Evolutionary conservation across 2,888 invertebrate genomes (phyloP).

Genomic region (Xestoiulus laeticollis): DNA sequence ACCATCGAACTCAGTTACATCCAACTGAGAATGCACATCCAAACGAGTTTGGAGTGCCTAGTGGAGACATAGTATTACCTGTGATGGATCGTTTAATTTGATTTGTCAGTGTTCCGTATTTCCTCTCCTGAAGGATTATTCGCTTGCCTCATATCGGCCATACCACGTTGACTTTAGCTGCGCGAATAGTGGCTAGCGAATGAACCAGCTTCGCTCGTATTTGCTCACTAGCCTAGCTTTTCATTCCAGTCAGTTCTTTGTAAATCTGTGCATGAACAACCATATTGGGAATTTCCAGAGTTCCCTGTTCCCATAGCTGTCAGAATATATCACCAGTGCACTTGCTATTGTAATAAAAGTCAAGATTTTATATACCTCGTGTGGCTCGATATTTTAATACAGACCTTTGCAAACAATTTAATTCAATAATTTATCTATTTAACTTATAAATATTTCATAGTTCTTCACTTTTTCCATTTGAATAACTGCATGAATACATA

Average conservation of each 20-base stretch:
- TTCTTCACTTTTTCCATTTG: too few species aligned
- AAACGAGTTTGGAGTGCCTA: too few species aligned
- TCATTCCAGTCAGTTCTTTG: neutral
- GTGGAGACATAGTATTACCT: too few species aligned
- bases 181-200: conserved; percentile 14
- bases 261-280: conserved; percentile 10
- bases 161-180: neutral
- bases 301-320: neutral
- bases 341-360: conserved; percentile 12
- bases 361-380: neutral
- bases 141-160: neutral
- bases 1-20: too few species aligned
- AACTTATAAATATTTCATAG: too few species aligned
- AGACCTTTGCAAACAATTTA: too few species aligned
- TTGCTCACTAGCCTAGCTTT: neutral
- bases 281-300: neutral
- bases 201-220: neutral
- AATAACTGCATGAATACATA: too few species aligned
- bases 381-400: neutral
- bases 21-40: too few species aligned
- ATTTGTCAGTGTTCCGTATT: neutral
- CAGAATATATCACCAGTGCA: conserved; percentile 6
- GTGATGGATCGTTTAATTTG: neutral
- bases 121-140: neutral
- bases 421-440: too few species aligned